Base-by-base conservation (phyloP, 1,140 invertebrate genomes). In the Halotydeus destructor region DNA sequence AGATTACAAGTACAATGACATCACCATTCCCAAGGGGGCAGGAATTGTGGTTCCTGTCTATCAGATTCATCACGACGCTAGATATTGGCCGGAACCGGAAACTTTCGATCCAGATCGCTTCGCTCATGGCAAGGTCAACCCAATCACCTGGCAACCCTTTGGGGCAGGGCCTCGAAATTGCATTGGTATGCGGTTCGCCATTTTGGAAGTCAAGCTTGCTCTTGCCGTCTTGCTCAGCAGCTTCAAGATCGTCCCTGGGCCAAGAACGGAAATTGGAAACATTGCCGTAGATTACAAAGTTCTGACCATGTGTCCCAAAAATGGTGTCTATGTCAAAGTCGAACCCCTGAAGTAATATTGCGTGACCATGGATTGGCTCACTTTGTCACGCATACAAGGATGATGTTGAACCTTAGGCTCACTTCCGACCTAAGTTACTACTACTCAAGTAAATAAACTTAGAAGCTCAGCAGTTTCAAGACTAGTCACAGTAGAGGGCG, bases 141-240 rank as follows among this genome's bases (percentile, higher is more conserved):
- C 55, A 3, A 65, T 53, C 47, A 49, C 56, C 3, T 66, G 56
- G 43, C 50, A 64, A 14, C 63, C 63, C 6, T 65, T 65, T 44
- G 61, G 59, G 1, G 63, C 61, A 23, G 63, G 63, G 8, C 49
- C 53, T 5, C 46, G 63, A 38, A 65, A 65, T 47, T 65, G 63
- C 41, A 61, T 65, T 35, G 63, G 62, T 59, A 46, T 52, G 48
- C 65, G 64, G 46, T 74, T 73, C 58, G 70, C 71, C 1, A 43
- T 64, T 49, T 51, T 68, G 48, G 67, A 71, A 55, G 57, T 64
- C 24, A 71, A 72, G 51, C 60, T 63, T 1, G 50, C 69, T 6
- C 47, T 72, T 9, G 58, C 64, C 1, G 51, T 57, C 3, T 48
- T 67, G 6, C 41, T 69, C 5, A 50, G 63, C 25, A 55, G 52